Conservation (phyloP, 2,113 vertebrate genomes). For the Grantiella picta region DNA sequence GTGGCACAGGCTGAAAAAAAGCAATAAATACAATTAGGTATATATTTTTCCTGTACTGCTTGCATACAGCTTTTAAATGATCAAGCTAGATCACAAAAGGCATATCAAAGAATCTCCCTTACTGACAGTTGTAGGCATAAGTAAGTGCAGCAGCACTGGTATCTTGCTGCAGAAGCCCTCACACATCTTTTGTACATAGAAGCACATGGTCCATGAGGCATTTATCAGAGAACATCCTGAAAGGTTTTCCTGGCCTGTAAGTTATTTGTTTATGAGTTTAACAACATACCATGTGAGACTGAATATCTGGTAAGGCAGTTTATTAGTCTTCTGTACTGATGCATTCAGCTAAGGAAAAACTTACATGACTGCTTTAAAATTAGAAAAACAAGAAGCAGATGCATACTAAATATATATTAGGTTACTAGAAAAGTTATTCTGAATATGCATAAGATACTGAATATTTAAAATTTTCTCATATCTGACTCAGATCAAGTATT, state of each 20-base stretch:
- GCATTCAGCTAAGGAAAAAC: background rate
- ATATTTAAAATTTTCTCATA: background rate
- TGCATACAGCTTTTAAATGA: background rate
- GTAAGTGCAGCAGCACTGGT: background rate
- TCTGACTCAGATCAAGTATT: background rate
- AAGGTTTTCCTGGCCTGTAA: background rate
- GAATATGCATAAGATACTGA: background rate
- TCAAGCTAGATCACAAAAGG: background rate
- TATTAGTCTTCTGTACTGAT: background rate
- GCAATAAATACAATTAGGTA: background rate
- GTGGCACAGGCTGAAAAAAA: background rate
- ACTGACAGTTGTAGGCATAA: background rate
- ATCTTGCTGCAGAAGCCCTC: background rate
- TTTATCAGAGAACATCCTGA: background rate
- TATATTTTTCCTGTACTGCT: background rate
- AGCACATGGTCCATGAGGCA: background rate
- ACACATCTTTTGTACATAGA: background rate
- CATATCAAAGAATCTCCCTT: background rate
- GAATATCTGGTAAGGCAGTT: background rate
- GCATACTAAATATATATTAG: background rate
- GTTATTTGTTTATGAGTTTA: background rate
- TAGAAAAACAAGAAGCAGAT: background rate
- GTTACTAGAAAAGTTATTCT: background rate
- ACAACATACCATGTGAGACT: background rate
- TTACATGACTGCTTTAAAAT: background rate